Evolutionary conservation across 2,888 invertebrate genomes (phyloP).

Genomic region (Eulithis prunata): DNA sequence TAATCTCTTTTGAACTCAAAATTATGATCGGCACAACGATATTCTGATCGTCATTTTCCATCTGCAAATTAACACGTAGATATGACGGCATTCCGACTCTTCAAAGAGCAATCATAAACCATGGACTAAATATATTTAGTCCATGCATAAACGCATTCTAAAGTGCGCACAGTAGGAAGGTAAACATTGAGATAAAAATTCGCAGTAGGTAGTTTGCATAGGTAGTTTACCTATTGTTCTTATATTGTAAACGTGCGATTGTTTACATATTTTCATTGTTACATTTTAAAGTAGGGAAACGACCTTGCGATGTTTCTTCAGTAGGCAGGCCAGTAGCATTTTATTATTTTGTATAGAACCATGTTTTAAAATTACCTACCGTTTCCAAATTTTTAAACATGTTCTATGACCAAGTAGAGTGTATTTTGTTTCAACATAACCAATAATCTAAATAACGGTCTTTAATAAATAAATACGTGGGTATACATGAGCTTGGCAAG

Average conservation of each 20-base stretch:
- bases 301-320: constrained; percentile 19
- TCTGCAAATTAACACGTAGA: constrained; percentile 14
- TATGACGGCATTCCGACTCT: constrained; percentile 13
- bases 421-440: too few species aligned
- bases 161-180: constrained; percentile 21
- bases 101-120: constrained; percentile 12
- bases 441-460: too few species aligned
- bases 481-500: background rate
- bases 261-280: constrained; percentile 15
- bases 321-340: constrained; percentile 13
- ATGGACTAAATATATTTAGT: too few species aligned
- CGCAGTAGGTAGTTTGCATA: constrained; percentile 6
- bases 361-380: background rate
- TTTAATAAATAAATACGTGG: background rate
- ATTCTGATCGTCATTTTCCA: constrained; percentile 24
- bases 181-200: constrained; percentile 15
- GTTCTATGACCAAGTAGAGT: too few species aligned
- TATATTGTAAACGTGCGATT: constrained; percentile 18
- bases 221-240: constrained; percentile 14
- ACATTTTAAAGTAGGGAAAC: constrained; percentile 7
- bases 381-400: too few species aligned
- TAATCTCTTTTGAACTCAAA: constrained; percentile 28
- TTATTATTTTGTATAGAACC: constrained; percentile 1
- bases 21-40: constrained; percentile 11
- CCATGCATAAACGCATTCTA: background rate